Percentiles rank a stretch among this genome's conserved stretches.
phyloP scores from a whole-genome alignment of 2,113 vertebrate genomes.

The Zapornia atra region DNA sequence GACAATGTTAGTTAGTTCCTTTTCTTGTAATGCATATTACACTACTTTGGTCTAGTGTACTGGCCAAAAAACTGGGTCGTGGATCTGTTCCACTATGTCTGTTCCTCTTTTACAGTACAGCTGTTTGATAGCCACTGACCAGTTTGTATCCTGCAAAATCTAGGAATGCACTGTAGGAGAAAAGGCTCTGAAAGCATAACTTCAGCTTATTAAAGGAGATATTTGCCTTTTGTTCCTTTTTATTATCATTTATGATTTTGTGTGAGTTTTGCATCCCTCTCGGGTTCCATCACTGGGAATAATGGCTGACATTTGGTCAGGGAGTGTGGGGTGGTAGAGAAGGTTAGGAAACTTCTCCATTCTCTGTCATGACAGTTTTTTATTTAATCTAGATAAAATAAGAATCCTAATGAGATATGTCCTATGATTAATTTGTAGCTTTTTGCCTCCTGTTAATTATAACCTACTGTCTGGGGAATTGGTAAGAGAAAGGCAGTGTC shows the following conservation, averaged over 20 bases:
- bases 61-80: not conserved
- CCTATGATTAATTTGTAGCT: constrained; percentile 45
- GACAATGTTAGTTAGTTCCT: constrained; percentile 33
- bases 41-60: not conserved
- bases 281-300: not conserved
- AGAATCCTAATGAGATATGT: constrained; percentile 19
- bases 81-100: not conserved
- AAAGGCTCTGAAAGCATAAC: not conserved
- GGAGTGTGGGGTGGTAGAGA: not conserved
- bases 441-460: constrained; percentile 48
- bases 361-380: not conserved
- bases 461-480: not conserved
- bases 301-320: not conserved
- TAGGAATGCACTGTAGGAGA: not conserved
- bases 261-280: not conserved
- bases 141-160: not conserved
- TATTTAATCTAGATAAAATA: not conserved
- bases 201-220: not conserved
- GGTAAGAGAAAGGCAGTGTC: not conserved
- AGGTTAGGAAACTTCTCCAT: not conserved
- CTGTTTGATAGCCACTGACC: not conserved
- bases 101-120: not conserved
- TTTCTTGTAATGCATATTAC: not conserved
- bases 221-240: not conserved
- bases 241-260: not conserved